These are phyloP conservation scores for Agriotes lineatus DNA, from an alignment of 2,888 invertebrate species.

Conservation along the genomic window DNA sequence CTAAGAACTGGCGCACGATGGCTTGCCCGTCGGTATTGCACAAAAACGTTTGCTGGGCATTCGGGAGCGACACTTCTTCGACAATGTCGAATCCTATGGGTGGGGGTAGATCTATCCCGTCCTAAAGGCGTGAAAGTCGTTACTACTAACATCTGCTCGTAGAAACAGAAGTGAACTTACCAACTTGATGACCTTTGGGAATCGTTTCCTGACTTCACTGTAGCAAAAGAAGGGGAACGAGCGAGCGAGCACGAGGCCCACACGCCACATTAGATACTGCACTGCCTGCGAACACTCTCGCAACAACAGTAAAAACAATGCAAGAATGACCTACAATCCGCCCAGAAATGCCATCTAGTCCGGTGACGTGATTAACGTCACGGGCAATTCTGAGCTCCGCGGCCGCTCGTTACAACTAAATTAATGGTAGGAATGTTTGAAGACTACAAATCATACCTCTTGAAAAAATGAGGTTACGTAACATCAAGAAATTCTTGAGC, in stretches of 20 bases:
- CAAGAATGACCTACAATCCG: constrained; percentile 1
- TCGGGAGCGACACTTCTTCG: constrained; percentile 74
- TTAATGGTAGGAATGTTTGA: too few relatives aligned
- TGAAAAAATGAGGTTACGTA: too few relatives aligned
- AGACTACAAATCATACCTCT: too few relatives aligned
- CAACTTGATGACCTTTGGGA: constrained; percentile 88
- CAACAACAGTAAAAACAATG: constrained; percentile 35
- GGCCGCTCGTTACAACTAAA: too few relatives aligned
- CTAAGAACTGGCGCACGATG: constrained; percentile 84
- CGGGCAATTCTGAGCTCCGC: too few relatives aligned
- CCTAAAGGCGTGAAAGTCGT: constrained; percentile 70
- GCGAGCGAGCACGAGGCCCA: constrained; percentile 56
- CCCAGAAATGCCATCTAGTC: background rate
- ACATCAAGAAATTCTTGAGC: too few relatives aligned
- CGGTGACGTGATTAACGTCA: too few relatives aligned
- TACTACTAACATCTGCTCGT: too few relatives aligned
- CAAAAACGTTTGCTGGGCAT: constrained; percentile 78
- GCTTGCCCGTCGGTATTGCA: constrained; percentile 75
- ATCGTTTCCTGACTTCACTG: constrained; percentile 91
- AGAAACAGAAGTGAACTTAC: constrained; percentile 77
- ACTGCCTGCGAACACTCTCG: constrained; percentile 48
- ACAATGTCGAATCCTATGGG: constrained; percentile 89
- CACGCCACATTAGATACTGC: constrained; percentile 38
- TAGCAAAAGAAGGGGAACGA: constrained; percentile 67
- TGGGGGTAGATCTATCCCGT: constrained; percentile 86